These are phyloP conservation scores for Hybognathus amarus DNA, from an alignment of 2,797 vertebrate species.

Conservation along the genomic window DNA sequence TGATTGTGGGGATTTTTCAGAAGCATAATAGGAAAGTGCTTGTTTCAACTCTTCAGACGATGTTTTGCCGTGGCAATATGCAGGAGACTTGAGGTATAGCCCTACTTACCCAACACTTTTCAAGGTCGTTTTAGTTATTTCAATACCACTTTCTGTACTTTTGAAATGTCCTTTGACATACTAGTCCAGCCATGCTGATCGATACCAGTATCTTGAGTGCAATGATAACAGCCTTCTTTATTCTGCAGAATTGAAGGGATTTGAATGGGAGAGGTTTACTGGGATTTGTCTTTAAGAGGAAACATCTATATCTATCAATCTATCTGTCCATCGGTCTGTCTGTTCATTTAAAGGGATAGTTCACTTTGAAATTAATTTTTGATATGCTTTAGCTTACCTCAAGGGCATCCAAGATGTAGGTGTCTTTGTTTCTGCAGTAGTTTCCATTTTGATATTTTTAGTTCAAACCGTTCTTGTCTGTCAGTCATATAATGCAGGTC, in stretches of 20 bases:
- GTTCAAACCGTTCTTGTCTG: too few species aligned
- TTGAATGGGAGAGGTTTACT: too few species aligned
- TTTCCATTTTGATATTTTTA: too few species aligned
- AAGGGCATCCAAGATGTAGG: too few species aligned
- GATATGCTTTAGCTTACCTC: too few species aligned
- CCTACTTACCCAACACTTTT: neutral
- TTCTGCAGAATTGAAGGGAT: neutral
- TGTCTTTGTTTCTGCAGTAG: too few species aligned
- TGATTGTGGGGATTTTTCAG: neutral
- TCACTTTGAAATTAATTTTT: too few species aligned
- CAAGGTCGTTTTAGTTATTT: neutral
- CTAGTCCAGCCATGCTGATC: neutral
- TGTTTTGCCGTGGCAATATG: neutral
- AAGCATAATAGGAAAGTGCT: neutral
- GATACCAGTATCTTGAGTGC: neutral
- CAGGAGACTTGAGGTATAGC: neutral
- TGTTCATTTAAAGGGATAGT: too few species aligned
- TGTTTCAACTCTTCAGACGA: neutral
- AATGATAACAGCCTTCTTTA: neutral
- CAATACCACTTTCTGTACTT: neutral
- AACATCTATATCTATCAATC: too few species aligned
- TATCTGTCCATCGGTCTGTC: too few species aligned
- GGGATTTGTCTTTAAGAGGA: too few species aligned
- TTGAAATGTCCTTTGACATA: neutral
- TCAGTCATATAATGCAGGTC: too few species aligned